A percentile compares a stretch with the other conserved stretches of the same genome.
Conservation (phyloP, 2,113 vertebrate genomes). For the Bettongia penicillata region DNA sequence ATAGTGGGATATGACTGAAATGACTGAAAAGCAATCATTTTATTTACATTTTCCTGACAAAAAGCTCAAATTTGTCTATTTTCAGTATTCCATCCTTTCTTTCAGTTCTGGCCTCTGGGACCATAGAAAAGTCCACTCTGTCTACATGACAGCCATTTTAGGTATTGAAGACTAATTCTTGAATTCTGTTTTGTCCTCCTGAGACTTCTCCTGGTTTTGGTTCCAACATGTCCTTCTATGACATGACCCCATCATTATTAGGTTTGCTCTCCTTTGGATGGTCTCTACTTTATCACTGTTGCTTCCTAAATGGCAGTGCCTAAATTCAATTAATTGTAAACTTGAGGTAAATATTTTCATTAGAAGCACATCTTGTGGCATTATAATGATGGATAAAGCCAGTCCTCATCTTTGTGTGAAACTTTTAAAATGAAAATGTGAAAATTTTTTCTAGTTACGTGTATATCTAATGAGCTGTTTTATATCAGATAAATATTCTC, state of each 20-base stretch:
- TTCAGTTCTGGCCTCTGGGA: not conserved
- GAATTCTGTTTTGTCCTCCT: not conserved
- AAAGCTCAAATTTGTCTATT: not conserved
- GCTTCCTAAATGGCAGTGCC: not conserved
- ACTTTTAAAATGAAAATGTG: not conserved
- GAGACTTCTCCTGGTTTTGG: not conserved
- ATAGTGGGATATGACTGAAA: not conserved
- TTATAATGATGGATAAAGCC: not conserved
- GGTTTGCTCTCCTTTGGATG: not conserved
- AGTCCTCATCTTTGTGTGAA: not conserved
- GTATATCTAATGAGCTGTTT: not conserved
- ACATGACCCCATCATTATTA: not conserved
- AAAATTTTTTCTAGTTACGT: not conserved
- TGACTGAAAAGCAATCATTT: not conserved
- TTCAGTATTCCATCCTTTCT: not conserved
- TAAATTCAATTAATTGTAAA: conserved; percentile 15
- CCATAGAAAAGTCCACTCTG: not conserved
- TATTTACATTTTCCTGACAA: not conserved
- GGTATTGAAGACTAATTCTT: not conserved
- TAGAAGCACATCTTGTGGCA: conserved; percentile 1
- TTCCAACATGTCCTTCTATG: not conserved
- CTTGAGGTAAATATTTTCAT: conserved; percentile 12
- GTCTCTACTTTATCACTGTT: not conserved
- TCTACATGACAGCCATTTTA: not conserved
- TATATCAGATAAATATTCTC: not conserved